A percentile compares a stretch with the other conserved stretches of the same genome.
Evolutionary conservation across 2,113 vertebrate genomes (phyloP).

Genomic region (Halcyon malimbica): DNA sequence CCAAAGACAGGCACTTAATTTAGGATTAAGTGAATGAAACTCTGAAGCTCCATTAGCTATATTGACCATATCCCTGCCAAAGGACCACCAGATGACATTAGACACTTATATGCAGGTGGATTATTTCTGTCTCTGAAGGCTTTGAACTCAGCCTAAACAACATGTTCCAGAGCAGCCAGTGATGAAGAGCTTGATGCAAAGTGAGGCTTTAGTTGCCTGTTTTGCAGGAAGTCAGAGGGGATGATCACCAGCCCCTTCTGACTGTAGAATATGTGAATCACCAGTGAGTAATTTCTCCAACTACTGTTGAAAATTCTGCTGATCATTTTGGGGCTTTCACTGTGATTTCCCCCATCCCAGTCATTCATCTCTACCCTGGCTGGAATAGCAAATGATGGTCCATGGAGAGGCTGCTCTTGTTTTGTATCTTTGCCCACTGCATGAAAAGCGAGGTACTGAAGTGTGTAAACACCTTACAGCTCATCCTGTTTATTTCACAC

Average conservation of each 20-base stretch:
- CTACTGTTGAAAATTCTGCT: constrained; percentile 19
- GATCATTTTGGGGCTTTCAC: constrained; percentile 40
- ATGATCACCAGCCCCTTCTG: not conserved
- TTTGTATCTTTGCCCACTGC: not conserved
- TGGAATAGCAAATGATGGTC: not conserved
- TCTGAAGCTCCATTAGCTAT: not conserved
- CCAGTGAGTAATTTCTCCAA: constrained; percentile 55
- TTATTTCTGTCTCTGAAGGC: not conserved
- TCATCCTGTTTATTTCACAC: not conserved
- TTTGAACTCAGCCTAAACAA: not conserved
- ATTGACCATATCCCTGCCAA: not conserved
- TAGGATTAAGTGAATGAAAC: not conserved
- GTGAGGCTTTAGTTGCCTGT: not conserved
- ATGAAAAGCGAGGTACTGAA: not conserved
- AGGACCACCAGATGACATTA: not conserved
- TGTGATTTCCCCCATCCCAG: constrained; percentile 19
- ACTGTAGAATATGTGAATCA: constrained; percentile 40
- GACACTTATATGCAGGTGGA: not conserved
- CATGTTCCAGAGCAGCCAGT: not conserved
- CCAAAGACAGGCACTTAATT: not conserved
- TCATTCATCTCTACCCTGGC: constrained; percentile 15
- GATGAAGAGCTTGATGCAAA: not conserved
- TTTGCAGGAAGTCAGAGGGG: constrained; percentile 4
- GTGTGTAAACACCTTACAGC: not conserved
- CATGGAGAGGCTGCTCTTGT: not conserved